Percentiles rank a stretch among this genome's conserved stretches.
Evolutionary conservation across 2,113 vertebrate species (phyloP).

Genomic region (Paralichthys olivaceus): DNA sequence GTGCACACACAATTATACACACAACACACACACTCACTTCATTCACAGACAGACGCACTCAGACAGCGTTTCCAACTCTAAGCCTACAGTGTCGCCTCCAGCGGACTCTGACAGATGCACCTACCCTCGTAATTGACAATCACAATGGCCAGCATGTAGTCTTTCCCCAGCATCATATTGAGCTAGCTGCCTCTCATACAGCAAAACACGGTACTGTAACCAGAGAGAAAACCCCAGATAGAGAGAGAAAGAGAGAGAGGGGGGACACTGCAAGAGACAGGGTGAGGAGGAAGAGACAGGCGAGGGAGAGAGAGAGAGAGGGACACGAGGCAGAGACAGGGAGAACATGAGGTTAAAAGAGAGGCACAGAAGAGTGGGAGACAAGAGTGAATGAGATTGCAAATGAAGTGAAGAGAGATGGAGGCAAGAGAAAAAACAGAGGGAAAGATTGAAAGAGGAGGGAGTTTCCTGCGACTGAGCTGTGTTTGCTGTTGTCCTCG

Average conservation of each 20-base stretch:
- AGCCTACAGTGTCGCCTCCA: conserved; percentile 20
- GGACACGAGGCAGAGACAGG: conserved; percentile 27
- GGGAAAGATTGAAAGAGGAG: conserved; percentile 4
- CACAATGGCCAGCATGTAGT: conserved; percentile 84
- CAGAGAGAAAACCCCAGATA: conserved; percentile 69
- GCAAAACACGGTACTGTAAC: conserved; percentile 57
- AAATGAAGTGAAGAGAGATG: neutral
- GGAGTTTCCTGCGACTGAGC: neutral
- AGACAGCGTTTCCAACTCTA: conserved; percentile 36
- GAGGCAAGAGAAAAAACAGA: conserved; percentile 5
- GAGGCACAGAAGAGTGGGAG: conserved; percentile 15
- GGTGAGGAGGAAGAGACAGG: conserved; percentile 4
- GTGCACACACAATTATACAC: neutral
- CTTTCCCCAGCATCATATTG: conserved; percentile 82
- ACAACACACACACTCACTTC: conserved; percentile 20
- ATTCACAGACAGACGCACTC: conserved; percentile 20
- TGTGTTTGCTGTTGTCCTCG: conserved; percentile 3
- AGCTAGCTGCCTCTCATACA: conserved; percentile 71
- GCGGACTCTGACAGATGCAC: conserved; percentile 57
- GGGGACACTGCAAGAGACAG: neutral
- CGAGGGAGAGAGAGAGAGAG: neutral
- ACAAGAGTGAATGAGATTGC: conserved; percentile 12
- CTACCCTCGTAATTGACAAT: conserved; percentile 85
- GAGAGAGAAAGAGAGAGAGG: conserved; percentile 22
- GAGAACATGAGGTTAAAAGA: conserved; percentile 20